Evolutionary conservation across 2,888 invertebrate species (phyloP).

Genomic region (Dermolepida albohirtum): DNA sequence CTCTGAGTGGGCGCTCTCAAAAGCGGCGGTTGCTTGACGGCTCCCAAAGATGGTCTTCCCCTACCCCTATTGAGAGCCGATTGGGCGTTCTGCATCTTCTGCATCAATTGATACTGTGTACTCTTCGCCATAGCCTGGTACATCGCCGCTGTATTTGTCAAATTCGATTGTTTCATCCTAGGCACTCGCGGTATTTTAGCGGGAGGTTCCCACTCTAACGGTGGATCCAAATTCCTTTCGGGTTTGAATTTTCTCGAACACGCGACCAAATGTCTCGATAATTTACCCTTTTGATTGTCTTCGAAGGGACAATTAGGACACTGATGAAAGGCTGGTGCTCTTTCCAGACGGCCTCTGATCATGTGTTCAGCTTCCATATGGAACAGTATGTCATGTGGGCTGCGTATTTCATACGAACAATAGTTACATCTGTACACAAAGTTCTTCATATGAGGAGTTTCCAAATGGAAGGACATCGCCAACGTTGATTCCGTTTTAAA

Average conservation of each 20-base stretch:
- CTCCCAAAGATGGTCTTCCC: slow-evolving; percentile 59
- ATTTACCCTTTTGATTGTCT: slow-evolving; percentile 91
- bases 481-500: slow-evolving; percentile 89
- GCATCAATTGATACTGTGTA: slow-evolving; percentile 60
- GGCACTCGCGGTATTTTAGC: slow-evolving; percentile 88
- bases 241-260: slow-evolving; percentile 92
- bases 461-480: slow-evolving; percentile 87
- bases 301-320: slow-evolving; percentile 95
- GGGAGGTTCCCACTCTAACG: slow-evolving; percentile 92
- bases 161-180: slow-evolving; percentile 62
- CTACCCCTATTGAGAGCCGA: slow-evolving; percentile 59
- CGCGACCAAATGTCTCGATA: slow-evolving; percentile 87
- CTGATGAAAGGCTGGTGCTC: slow-evolving; percentile 89
- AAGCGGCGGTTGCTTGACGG: slow-evolving; percentile 52
- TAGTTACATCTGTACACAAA: slow-evolving; percentile 82
- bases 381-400: slow-evolving; percentile 87
- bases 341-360: slow-evolving; percentile 83
- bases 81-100: slow-evolving; percentile 58
- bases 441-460: slow-evolving; percentile 92
- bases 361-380: slow-evolving; percentile 94
- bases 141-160: slow-evolving; percentile 56
- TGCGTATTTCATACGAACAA: slow-evolving; percentile 83
- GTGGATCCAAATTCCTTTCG: slow-evolving; percentile 86
- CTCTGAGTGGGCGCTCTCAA: slow-evolving; percentile 62
- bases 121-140: slow-evolving; percentile 67